Conservation (phyloP, 2,113 vertebrate genomes). For the Alethe diademata region DNA sequence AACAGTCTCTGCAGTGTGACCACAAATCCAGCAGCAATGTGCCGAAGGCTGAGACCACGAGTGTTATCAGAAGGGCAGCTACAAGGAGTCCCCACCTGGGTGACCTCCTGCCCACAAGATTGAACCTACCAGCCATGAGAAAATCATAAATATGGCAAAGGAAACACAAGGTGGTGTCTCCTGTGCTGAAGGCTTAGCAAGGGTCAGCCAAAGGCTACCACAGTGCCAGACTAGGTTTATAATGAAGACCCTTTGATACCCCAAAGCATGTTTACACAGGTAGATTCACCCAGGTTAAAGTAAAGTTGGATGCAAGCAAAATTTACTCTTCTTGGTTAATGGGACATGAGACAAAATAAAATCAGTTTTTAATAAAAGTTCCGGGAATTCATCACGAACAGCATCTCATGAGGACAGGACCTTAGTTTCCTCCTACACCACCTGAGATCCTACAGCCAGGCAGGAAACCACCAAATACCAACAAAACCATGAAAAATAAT, state of each 20-base stretch:
- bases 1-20: not conserved
- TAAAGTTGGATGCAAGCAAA: not conserved
- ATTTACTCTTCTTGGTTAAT: not conserved
- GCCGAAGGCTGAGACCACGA: fast-evolving
- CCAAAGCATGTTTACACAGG: not conserved
- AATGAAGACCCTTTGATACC: not conserved
- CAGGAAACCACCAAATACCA: not conserved
- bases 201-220: not conserved
- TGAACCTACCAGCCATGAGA: not conserved
- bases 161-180: not conserved
- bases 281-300: not conserved
- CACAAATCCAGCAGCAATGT: not conserved
- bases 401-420: not conserved
- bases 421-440: not conserved
- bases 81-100: not conserved
- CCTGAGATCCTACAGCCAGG: not conserved
- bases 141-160: not conserved
- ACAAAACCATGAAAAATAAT: not conserved
- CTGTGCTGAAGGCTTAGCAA: not conserved
- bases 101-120: not conserved
- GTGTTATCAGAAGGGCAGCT: not conserved
- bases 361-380: not conserved
- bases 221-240: not conserved
- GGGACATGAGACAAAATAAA: not conserved
- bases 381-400: not conserved